Evolutionary conservation across 2,888 invertebrate genomes (phyloP).

Genomic region (Sialis lutaria): DNA sequence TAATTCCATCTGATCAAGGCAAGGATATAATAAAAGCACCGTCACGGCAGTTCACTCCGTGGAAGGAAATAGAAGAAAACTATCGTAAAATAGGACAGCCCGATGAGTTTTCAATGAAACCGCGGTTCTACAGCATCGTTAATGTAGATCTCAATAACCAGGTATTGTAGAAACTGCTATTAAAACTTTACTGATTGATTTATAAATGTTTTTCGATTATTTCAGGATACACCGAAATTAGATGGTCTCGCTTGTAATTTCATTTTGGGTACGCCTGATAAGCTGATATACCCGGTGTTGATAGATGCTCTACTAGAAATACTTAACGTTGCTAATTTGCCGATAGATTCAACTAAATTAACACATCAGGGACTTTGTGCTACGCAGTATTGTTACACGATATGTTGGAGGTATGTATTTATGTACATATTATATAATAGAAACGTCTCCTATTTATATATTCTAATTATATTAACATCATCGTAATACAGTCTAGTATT

Average conservation of each 20-base stretch:
- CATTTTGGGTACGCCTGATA: constrained; percentile 80
- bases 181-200: too few relatives aligned
- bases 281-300: constrained; percentile 71
- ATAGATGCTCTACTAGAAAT: constrained; percentile 75
- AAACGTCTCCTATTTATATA: too few relatives aligned
- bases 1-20: constrained; percentile 38
- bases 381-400: constrained; percentile 79
- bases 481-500: too few relatives aligned
- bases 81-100: constrained; percentile 42
- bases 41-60: constrained; percentile 48
- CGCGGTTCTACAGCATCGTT: constrained; percentile 81
- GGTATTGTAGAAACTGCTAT: too few relatives aligned
- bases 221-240: constrained; percentile 72
- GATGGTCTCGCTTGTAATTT: constrained; percentile 90
- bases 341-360: constrained; percentile 22
- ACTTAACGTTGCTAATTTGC: constrained; percentile 59
- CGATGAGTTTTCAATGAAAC: constrained; percentile 57
- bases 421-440: too few relatives aligned
- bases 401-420: constrained; percentile 56
- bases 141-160: constrained; percentile 48
- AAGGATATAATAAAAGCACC: constrained; percentile 31
- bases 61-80: constrained; percentile 61
- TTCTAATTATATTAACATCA: neutral
- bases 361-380: constrained; percentile 54
- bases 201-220: neutral